These are phyloP conservation scores for Lucinisca nassula DNA, from an alignment of 2,888 invertebrate genomes.

Conservation along the genomic window DNA sequence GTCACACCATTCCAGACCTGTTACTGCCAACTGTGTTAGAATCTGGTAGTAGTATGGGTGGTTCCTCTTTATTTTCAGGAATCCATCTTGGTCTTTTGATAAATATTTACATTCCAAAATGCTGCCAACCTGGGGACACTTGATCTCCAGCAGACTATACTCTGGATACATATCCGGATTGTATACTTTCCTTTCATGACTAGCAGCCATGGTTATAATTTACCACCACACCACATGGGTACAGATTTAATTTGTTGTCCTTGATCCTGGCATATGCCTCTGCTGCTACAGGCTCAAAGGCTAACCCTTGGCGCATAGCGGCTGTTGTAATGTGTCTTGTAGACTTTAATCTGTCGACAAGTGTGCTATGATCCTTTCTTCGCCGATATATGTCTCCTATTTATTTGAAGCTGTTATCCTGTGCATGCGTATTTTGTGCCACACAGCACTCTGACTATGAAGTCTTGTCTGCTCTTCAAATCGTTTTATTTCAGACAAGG, in stretches of 20 bases:
- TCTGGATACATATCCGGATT: conserved; percentile 17
- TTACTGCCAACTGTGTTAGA: conserved; percentile 20
- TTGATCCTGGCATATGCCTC: not conserved
- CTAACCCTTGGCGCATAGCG: conserved; percentile 15
- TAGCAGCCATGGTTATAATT: conserved; percentile 31
- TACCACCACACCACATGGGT: conserved; percentile 47
- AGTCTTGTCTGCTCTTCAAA: conserved; percentile 11
- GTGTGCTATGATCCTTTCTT: not conserved
- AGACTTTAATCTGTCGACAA: not conserved
- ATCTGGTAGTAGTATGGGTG: conserved; percentile 39
- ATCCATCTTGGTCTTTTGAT: not conserved
- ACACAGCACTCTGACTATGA: conserved; percentile 15
- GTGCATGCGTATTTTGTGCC: conserved; percentile 13
- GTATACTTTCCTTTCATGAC: conserved; percentile 53
- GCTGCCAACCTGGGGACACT: conserved; percentile 33
- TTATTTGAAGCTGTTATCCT: conserved; percentile 31
- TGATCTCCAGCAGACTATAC: conserved; percentile 40
- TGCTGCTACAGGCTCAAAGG: conserved; percentile 26
- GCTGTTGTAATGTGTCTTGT: conserved; percentile 22
- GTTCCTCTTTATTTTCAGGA: conserved; percentile 15
- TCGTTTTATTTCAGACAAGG: not conserved
- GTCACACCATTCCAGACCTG: conserved; percentile 40
- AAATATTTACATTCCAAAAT: conserved; percentile 11
- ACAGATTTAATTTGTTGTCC: conserved; percentile 22
- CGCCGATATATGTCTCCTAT: conserved; percentile 23